Evolutionary conservation across 2,113 vertebrate species (phyloP), one percentile per base, ranked within the genome.

Genomic region (Grantiella picta): DNA sequence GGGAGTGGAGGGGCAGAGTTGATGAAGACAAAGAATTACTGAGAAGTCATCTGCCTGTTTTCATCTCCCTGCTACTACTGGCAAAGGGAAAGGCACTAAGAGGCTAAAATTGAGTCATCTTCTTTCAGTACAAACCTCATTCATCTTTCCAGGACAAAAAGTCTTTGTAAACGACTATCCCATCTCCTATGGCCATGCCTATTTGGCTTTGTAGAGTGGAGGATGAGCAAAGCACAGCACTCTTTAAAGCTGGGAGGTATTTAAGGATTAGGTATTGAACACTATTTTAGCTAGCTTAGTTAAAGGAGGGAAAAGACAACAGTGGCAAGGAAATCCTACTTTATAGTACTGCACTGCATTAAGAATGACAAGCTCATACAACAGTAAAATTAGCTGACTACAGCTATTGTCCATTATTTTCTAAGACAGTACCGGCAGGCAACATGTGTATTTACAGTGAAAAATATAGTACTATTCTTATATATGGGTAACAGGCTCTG

Each of bases 1-100:
- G 0, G 7, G 4, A 33, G 9, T 15, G 3, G 23, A 36, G 6
- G 5, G 10, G 23, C 4, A 53, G 3, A 57, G 28, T 1, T 81
- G 15, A 53, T 22, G 31, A 77, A 64, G 29, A 19, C 24, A 66
- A 56, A 68, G 17, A 38, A 54, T 35, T 68, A 80, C 4, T 64
- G n/a, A 11, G 25, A 71, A 59, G 21, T 40, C 25, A 72, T 4
- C 12, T 64, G 15, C 35, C 42, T 31, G 3, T 76, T 64, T 86
- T 56, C 36, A 61, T 25, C 23, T 90, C 31, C 15, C 40, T 31
- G 11, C 36, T 75, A 57, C 10, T 11, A 44, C 11, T 7, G 6
- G n/a, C 71, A 44, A 60, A 87, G 8, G 11, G 1, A 83, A 92
- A 12, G 15, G 16, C 33, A 64, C 29, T 27, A 42, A 60, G 61